Evolutionary conservation across 2,113 vertebrate genomes (phyloP).

Genomic region (Serilophus lunatus): DNA sequence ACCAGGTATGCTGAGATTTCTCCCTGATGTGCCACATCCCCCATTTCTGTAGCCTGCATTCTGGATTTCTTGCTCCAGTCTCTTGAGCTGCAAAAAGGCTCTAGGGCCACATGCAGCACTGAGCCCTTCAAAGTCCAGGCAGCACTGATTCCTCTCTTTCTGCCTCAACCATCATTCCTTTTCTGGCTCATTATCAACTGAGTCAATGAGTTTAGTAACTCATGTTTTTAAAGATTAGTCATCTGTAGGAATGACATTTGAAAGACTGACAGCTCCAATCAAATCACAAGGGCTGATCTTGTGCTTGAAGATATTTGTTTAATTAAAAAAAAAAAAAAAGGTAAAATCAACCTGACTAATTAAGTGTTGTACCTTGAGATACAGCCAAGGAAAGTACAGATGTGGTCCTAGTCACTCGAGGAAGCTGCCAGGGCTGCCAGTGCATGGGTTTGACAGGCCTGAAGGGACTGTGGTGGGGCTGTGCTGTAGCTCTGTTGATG

Average conservation of each 20-base stretch:
- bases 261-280: conserved; percentile 34
- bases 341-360: not conserved
- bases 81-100: not conserved
- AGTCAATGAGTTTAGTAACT: not conserved
- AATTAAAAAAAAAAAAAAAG: not conserved
- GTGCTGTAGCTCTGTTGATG: not conserved
- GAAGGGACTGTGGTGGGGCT: not conserved
- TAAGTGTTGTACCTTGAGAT: not conserved
- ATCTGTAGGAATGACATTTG: conserved; percentile 28
- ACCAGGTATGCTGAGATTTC: not conserved
- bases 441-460: not conserved
- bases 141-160: not conserved
- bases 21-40: not conserved
- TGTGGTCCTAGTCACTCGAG: not conserved
- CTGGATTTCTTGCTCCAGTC: not conserved
- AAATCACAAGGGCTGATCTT: conserved; percentile 12
- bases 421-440: not conserved
- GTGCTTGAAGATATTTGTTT: not conserved
- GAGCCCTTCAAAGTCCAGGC: not conserved
- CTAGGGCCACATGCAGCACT: not conserved
- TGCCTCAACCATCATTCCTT: not conserved
- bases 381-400: not conserved
- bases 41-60: fast-evolving
- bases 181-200: not conserved
- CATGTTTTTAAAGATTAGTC: conserved; percentile 43